Percentiles rank a stretch among this genome's conserved stretches.
phyloP scores from a whole-genome alignment of 2,797 vertebrate genomes.

The Zalophus californianus region DNA sequence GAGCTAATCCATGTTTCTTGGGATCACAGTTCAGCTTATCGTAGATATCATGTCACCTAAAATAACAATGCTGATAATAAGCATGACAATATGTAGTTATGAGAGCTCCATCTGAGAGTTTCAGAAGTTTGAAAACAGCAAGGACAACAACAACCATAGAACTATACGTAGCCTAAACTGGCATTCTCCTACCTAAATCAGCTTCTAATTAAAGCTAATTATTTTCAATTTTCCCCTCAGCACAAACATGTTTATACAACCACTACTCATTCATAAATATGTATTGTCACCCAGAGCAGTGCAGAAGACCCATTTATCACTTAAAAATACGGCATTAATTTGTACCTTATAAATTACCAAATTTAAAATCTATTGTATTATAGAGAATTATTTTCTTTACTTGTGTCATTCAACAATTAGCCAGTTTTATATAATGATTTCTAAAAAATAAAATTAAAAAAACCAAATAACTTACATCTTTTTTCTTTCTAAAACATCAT shows the following conservation, averaged over 20 bases:
- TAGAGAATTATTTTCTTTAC: background rate
- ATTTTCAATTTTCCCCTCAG: conserved; percentile 64
- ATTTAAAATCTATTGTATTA: conserved; percentile 23
- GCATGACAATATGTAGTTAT: background rate
- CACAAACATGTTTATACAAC: conserved; percentile 44
- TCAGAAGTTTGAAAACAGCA: conserved; percentile 54
- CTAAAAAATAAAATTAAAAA: background rate
- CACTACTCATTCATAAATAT: conserved; percentile 73
- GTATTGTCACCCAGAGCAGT: conserved; percentile 34
- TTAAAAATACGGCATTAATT: conserved; percentile 38
- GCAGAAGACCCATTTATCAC: conserved; percentile 30
- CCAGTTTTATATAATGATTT: background rate
- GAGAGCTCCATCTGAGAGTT: background rate
- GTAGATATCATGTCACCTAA: background rate
- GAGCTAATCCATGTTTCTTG: background rate
- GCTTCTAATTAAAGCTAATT: conserved; percentile 72
- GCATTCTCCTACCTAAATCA: conserved; percentile 44
- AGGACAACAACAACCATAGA: conserved; percentile 13
- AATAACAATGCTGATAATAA: conserved; percentile 52
- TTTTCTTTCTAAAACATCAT: background rate
- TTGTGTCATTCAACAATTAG: background rate
- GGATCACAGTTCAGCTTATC: background rate
- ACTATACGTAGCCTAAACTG: background rate
- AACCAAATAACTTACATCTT: background rate
- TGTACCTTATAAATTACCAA: background rate